A percentile compares a stretch with the other conserved stretches of the same genome.
Conservation (phyloP, 1,140 invertebrate genomes). For the Eubasilissa regina region DNA sequence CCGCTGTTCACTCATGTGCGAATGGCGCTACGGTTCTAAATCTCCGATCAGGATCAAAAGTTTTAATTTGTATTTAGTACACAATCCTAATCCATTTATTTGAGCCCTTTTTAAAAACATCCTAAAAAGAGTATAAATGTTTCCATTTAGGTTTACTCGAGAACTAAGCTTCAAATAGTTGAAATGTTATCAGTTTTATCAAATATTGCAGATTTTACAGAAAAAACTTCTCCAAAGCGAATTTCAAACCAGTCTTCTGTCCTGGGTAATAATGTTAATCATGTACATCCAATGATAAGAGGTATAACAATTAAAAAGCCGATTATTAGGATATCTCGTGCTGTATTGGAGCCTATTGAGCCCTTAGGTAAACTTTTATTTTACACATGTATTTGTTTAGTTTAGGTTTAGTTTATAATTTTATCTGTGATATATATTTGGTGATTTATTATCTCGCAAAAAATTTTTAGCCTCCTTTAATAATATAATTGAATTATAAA, state of each 20-base stretch:
- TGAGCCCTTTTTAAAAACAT: neutral
- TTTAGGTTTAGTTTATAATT: neutral
- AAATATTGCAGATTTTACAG: neutral
- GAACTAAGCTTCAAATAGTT: no score
- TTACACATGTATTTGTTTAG: neutral
- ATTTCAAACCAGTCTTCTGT: neutral
- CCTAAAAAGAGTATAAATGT: neutral
- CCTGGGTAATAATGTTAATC: slow-evolving; percentile 51
- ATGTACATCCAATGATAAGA: slow-evolving; percentile 57
- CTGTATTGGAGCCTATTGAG: slow-evolving; percentile 46
- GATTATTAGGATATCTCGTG: slow-evolving; percentile 50
- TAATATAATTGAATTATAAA: no score
- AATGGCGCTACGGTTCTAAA: no score
- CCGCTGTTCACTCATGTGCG: no score
- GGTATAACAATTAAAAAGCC: slow-evolving; percentile 57
- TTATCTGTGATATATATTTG: no score
- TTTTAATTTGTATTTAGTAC: neutral
- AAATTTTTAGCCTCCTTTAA: no score
- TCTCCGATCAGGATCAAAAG: no score
- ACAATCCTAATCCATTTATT: neutral
- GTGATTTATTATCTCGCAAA: no score
- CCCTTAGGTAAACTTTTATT: slow-evolving; percentile 1
- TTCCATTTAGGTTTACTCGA: no score
- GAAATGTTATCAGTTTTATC: neutral
- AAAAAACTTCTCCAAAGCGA: slow-evolving; percentile 21